phyloP scores from a whole-genome alignment of 92 coral and sea anemone species.

The Porites evermanni region DNA sequence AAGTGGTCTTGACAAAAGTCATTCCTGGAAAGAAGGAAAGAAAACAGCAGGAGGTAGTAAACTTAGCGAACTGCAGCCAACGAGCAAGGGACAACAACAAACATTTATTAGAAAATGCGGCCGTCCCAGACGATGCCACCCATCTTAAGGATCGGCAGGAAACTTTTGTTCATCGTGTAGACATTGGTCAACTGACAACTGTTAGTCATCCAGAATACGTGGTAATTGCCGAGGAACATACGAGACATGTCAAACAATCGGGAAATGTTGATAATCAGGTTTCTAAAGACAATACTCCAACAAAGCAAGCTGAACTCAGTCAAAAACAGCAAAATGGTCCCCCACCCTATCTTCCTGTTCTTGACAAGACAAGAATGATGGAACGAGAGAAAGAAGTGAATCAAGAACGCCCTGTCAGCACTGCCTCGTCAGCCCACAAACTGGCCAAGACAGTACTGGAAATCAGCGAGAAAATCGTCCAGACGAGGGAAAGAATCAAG shows the following conservation, averaged over 20 bases:
- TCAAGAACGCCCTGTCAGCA: not conserved
- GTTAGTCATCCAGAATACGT: not conserved
- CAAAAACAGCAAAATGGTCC: not conserved
- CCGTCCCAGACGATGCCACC: not conserved
- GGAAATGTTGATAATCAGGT: not conserved
- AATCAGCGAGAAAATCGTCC: conserved; percentile 37
- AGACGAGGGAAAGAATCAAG: conserved; percentile 42
- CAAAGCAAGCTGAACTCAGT: not conserved
- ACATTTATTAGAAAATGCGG: not conserved
- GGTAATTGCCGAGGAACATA: not conserved
- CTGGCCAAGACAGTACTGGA: conserved; percentile 28
- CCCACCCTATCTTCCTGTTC: conserved; percentile 25
- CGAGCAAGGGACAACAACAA: too few species aligned
- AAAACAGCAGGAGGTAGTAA: too few species aligned
- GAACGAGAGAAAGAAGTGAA: not conserved
- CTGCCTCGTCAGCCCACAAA: conserved; percentile 4
- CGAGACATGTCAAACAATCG: not conserved
- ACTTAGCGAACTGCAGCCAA: not conserved
- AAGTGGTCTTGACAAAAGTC: not conserved
- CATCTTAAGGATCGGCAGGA: not conserved
- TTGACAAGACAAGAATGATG: not conserved
- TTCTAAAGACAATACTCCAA: not conserved
- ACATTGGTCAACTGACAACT: not conserved
- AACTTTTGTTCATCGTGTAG: not conserved
- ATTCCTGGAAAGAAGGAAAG: not conserved